Conservation (phyloP, 2,888 invertebrate genomes). For the Lathronympha strigana region DNA sequence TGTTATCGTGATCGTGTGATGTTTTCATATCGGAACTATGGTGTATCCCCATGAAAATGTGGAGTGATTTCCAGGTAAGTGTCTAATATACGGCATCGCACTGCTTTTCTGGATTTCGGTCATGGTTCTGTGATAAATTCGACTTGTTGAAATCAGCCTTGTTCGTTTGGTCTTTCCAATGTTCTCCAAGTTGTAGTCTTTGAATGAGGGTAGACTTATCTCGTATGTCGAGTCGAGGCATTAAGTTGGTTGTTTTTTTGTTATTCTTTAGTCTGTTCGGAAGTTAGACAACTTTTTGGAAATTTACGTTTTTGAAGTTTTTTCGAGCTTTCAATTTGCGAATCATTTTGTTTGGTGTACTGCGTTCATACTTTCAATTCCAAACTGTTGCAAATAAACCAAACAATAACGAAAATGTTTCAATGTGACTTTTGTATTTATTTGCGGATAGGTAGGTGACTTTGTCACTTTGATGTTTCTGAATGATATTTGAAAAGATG, state of each 20-base stretch:
- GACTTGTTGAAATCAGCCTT: conserved; percentile 52
- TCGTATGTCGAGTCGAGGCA: background rate
- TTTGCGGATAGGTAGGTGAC: conserved; percentile 22
- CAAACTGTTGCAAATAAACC: background rate
- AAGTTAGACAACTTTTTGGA: conserved; percentile 21
- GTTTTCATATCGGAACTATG: conserved; percentile 84
- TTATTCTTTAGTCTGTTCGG: background rate
- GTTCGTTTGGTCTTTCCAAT: conserved; percentile 47
- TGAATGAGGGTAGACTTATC: conserved; percentile 30
- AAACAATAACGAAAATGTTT: background rate
- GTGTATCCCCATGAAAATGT: conserved; percentile 84
- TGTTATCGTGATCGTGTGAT: conserved; percentile 83
- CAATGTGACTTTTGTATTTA: conserved; percentile 13
- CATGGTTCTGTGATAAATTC: conserved; percentile 49
- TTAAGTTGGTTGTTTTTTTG: background rate
- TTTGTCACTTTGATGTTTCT: conserved; percentile 18
- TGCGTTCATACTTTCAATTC: background rate
- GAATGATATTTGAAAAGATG: background rate
- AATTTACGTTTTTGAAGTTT: conserved; percentile 6
- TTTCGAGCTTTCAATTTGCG: background rate
- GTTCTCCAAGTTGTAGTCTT: conserved; percentile 44
- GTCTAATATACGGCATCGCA: conserved; percentile 15
- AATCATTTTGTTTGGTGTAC: background rate
- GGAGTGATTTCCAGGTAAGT: conserved; percentile 84
- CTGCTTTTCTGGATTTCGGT: conserved; percentile 10